These are phyloP conservation scores for Thereva unica DNA, from an alignment of 2,888 invertebrate genomes.

Conservation along the genomic window DNA sequence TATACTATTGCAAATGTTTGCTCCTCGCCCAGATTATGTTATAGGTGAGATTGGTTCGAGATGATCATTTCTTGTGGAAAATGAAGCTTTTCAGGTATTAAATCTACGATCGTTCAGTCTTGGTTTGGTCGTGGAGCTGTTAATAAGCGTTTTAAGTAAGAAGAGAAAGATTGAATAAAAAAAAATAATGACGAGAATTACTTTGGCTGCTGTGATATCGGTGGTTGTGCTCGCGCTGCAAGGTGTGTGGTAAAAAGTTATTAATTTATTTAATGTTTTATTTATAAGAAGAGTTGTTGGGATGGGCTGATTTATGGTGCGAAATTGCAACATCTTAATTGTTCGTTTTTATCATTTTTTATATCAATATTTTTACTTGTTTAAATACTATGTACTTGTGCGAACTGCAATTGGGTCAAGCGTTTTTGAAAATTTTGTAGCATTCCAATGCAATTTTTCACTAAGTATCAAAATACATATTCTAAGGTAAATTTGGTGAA, in stretches of 20 bases:
- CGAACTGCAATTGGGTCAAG: too few species aligned
- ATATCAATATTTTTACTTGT: too few species aligned
- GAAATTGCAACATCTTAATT: too few species aligned
- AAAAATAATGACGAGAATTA: conserved; percentile 22
- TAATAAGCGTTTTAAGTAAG: not conserved
- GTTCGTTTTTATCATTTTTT: too few species aligned
- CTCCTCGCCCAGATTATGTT: conserved; percentile 7
- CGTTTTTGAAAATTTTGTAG: too few species aligned
- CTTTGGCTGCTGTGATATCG: conserved; percentile 19
- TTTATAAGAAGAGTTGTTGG: too few species aligned
- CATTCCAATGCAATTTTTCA: too few species aligned
- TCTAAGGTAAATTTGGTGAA: too few species aligned
- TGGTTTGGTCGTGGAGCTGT: conserved; percentile 1
- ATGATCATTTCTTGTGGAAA: conserved; percentile 9
- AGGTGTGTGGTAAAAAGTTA: conserved; percentile 21
- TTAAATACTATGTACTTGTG: too few species aligned
- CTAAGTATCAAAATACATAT: too few species aligned
- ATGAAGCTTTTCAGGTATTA: conserved; percentile 10
- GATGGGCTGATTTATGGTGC: too few species aligned
- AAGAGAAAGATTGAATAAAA: not conserved
- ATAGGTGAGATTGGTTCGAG: not conserved
- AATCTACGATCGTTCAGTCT: conserved; percentile 10
- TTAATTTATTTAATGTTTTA: not conserved
- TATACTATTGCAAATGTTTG: not conserved
- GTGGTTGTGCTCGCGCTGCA: conserved; percentile 17